Conservation (phyloP, 2,888 invertebrate species). For the Orthonychiurus folsomi region DNA sequence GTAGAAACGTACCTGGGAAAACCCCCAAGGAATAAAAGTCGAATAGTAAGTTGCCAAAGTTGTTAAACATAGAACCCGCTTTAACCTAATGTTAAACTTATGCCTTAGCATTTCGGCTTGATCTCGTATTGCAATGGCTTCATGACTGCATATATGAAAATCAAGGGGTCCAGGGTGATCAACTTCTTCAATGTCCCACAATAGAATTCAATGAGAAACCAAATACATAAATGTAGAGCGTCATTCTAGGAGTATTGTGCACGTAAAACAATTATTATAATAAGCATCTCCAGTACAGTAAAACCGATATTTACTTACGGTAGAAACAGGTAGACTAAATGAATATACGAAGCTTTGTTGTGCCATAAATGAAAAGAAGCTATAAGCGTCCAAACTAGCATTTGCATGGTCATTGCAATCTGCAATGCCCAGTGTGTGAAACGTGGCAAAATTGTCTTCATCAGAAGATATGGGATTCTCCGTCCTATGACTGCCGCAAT, state of each 20-base stretch:
- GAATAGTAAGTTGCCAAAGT: slow-evolving; percentile 78
- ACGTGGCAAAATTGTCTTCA: slow-evolving; percentile 49
- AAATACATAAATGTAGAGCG: slow-evolving; percentile 32
- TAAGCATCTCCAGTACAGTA: not conserved
- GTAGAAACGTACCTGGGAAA: slow-evolving; percentile 60
- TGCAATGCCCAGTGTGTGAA: slow-evolving; percentile 43
- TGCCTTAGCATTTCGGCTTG: slow-evolving; percentile 76
- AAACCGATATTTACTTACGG: slow-evolving; percentile 28
- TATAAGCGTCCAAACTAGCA: slow-evolving; percentile 20
- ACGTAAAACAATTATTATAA: slow-evolving; percentile 1
- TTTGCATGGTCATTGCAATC: slow-evolving; percentile 25
- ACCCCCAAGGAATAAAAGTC: slow-evolving; percentile 79
- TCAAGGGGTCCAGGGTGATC: slow-evolving; percentile 20
- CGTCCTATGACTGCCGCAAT: slow-evolving; percentile 71
- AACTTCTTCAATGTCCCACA: slow-evolving; percentile 34
- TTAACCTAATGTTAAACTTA: slow-evolving; percentile 82
- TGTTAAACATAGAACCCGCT: slow-evolving; percentile 77
- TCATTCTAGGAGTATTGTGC: slow-evolving; percentile 14
- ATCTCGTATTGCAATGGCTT: slow-evolving; percentile 44
- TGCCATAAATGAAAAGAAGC: slow-evolving; percentile 27
- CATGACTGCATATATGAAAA: slow-evolving; percentile 30
- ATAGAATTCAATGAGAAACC: slow-evolving; percentile 24
- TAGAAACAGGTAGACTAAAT: slow-evolving; percentile 33
- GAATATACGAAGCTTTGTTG: slow-evolving; percentile 20
- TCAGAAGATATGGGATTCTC: slow-evolving; percentile 61